Base-by-base conservation (phyloP, 2,888 invertebrate species). In the Netelia virgata region DNA sequence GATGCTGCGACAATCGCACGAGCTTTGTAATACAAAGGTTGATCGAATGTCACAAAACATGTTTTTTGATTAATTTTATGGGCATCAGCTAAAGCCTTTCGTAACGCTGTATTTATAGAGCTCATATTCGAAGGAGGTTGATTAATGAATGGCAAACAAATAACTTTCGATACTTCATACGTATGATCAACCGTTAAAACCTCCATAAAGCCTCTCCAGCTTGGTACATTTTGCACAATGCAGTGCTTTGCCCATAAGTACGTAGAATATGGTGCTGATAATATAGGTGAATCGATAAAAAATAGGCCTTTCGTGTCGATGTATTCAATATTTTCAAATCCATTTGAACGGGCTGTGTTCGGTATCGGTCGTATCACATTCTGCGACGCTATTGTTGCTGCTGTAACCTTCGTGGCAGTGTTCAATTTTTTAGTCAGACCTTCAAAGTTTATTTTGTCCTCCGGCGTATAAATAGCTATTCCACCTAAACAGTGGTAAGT, bases 1-100 rank as follows among this genome's bases (percentile, higher is more conserved):
- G 76, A 20, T 20, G 41, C 50, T 83, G 59, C 86, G 11, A 89
- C 85, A 70, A 89, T 89, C 23, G 75, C 81, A 55, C 87, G 86
- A 80, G 88, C 87, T 87, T 59, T 86, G 16, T 61, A 83, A 84
- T 90, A 89, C 20, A 91, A 78, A 10, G 84, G 87, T 57, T 86
- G 85, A 73, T 88, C 86, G 41, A 86, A 87, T 9, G 86, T 87
- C 28, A 88, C 81, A 28, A 88, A 72, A 76, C 86, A 84, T 36
- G 84, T 86, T 84, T 88, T 81, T 69, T 88, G 85, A 47, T 82
- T 75, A 10, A 86, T 20, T n/a, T 47, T 43, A 41, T 36, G 5
- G 68, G 73, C 43, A 55, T 86, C 80, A 16, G 53, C 36, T 14
- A 41, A 3, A 9, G 87, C 85, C 20, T 14, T 28, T 53, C 41